These are phyloP conservation scores for Phortica magna DNA, from an alignment of 2,888 invertebrate species.

Conservation along the genomic window DNA sequence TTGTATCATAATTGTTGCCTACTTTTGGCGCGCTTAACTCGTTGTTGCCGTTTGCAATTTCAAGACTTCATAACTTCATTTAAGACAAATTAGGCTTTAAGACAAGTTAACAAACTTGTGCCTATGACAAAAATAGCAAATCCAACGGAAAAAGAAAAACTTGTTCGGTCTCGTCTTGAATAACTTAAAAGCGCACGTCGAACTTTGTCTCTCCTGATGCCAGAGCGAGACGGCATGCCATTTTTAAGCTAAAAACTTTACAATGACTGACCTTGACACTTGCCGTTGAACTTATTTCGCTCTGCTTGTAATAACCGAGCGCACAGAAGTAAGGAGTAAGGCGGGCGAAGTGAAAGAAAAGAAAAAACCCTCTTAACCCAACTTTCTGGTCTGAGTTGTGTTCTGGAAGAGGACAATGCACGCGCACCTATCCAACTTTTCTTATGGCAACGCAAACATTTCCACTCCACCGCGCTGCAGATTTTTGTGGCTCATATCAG, in stretches of 20 bases:
- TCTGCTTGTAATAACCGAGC: slow-evolving; percentile 9
- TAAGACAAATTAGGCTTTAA: too few relatives aligned
- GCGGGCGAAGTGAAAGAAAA: neutral
- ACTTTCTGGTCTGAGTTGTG: neutral
- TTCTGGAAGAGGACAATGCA: neutral
- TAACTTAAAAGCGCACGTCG: too few relatives aligned
- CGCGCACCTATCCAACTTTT: slow-evolving; percentile 5
- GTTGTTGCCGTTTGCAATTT: too few relatives aligned
- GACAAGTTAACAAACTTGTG: too few relatives aligned
- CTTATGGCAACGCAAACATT: neutral
- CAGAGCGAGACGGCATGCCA: neutral
- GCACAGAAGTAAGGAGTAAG: neutral
- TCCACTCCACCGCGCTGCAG: neutral
- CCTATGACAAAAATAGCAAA: too few relatives aligned
- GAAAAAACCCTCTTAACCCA: neutral
- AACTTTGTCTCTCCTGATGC: neutral
- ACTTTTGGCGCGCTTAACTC: too few relatives aligned
- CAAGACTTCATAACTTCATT: too few relatives aligned
- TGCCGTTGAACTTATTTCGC: neutral
- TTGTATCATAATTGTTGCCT: too few relatives aligned
- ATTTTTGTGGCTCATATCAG: neutral
- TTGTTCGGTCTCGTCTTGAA: too few relatives aligned
- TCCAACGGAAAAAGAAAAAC: too few relatives aligned
- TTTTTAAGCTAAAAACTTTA: slow-evolving; percentile 18
- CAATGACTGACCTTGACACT: slow-evolving; percentile 27